A percentile compares a stretch with the other conserved stretches of the same genome.
These are phyloP conservation scores for Conops quadrifasciatus DNA, from an alignment of 2,888 invertebrate species.

Conservation along the genomic window DNA sequence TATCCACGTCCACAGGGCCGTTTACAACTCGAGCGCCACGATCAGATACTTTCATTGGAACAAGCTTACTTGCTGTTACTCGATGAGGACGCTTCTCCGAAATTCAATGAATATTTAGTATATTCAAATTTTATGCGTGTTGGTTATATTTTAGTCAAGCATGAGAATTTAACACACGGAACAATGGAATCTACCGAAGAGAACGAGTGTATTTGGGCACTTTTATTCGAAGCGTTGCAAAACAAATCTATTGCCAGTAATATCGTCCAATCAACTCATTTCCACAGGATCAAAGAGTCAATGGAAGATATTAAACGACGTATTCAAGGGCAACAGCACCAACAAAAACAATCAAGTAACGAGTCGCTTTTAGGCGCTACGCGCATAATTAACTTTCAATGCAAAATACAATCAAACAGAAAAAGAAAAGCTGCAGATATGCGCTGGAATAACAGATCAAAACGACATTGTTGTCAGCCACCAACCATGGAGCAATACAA, in stretches of 20 bases:
- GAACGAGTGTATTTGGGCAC: slow-evolving; percentile 58
- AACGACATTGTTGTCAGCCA: neutral
- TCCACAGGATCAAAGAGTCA: slow-evolving; percentile 41
- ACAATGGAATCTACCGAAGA: slow-evolving; percentile 37
- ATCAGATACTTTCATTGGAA: slow-evolving; percentile 56
- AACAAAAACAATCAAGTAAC: neutral
- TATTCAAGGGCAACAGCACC: slow-evolving; percentile 42
- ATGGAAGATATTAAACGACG: slow-evolving; percentile 48
- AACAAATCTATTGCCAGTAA: slow-evolving; percentile 48
- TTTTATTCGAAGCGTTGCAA: slow-evolving; percentile 50
- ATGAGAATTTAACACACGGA: slow-evolving; percentile 43
- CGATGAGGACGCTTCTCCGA: slow-evolving; percentile 51
- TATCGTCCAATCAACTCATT: slow-evolving; percentile 48
- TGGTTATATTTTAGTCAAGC: slow-evolving; percentile 58
- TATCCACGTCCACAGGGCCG: slow-evolving; percentile 53
- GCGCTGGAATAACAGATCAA: neutral
- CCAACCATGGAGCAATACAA: slow-evolving; percentile 10
- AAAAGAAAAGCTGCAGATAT: slow-evolving; percentile 48
- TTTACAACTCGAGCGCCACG: slow-evolving; percentile 55
- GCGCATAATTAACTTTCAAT: neutral
- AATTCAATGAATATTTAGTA: slow-evolving; percentile 57
- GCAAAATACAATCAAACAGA: slow-evolving; percentile 38
- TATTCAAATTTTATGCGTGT: slow-evolving; percentile 59
- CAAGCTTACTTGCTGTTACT: slow-evolving; percentile 59
- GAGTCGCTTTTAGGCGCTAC: neutral